Evolutionary conservation across 2,797 vertebrate genomes (phyloP), one percentile per base, ranked within the genome.

Genomic region (Parotocinclus haroldoi): DNA sequence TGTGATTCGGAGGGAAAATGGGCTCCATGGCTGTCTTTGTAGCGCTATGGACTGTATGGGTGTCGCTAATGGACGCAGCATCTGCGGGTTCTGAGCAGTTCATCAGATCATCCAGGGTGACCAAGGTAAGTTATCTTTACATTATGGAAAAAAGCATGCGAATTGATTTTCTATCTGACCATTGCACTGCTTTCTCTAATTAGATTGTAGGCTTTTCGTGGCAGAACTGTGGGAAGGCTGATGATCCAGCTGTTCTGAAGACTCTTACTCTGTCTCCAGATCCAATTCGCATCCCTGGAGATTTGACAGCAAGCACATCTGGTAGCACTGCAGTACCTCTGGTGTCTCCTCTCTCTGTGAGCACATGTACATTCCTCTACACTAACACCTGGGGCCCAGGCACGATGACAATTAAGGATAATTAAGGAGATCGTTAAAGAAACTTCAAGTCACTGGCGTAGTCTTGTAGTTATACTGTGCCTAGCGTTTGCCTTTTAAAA

Each of bases 241-340:
- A 86, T 3, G 82, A 27, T 16, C 88, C 89, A 1, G 89, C 88
- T 3, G 78, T 88, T 1, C 27, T 91, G 68, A 84, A 84, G 75
- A 75, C 19, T 6, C 84, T 92, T 48, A 36, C 8, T 0, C 0
- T 91, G 73, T 82, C 86, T 51, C 91, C 91, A 0, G 91, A 92
- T 51, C 91, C 91, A 0, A 87, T 92, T 76, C 0, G 3, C 60
- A 85, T 92, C 66, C 91, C 91, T 0, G 91, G 91, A 7, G 63
- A 81, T n/a, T 38, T 92, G 71, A 84, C 39, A 0, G 89, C 88
- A 16, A 78, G 79, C 0, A 89, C 88, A 0, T 79, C 85, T 0
- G 91, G 86, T 6, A 65, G 78, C 59, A 87, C 89, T 0, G 52
- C 73, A 0, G 83, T 90, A 0, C 71, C 67, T 6, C 80, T 92